Base-by-base conservation (phyloP, 2,888 invertebrate species). In the Ferrisia virgata region DNA sequence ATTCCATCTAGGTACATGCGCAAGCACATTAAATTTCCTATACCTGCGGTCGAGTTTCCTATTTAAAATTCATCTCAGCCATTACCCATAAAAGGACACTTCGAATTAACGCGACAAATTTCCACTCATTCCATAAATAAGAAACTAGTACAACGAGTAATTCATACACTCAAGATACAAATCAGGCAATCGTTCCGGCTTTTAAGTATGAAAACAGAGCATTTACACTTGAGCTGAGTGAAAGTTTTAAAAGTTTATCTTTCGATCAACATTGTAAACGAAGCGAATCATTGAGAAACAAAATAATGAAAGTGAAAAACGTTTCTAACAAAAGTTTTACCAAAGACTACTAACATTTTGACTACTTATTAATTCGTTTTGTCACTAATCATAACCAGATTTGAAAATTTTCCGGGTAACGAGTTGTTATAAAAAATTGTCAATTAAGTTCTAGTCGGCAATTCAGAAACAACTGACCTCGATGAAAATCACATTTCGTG, bases 221-320 rank as follows among this genome's bases (percentile, higher is more conserved):
- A 76, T 76, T 36, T 76, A 76, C 36, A 36, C 72, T 25, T 36
- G 28, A 36, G 18, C 15, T 11, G 72, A 76, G 72, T 36, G 72
- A 76, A 76, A 76, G 72, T 76, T 76, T 22, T n/a, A n/a, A 76
- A 76, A 36, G 72, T 15, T 36, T 76, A 36, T 76, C 36, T 76
- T 76, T 64, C 4, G 13, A 64, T 64, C 64, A 28, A 28, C 64
- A 2, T 36, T 25, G 36, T 5, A 36, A 76, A n/a, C 36, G 36
- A 36, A 76, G 72, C 72, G 36, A 76, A 76, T 76, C 33, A 36
- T 8, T 36, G 28, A 36, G n/a, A n/a, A n/a, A n/a, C n/a, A 76
- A 36, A 36, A 31, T 36, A 76, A 28, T 25, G 72, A 76, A 36
- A 76, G 72, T 36, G 33, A 15, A 28, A 53, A 58, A 58, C 36